Conservation (phyloP, 2,113 vertebrate genomes). For the Setophaga petechia region DNA sequence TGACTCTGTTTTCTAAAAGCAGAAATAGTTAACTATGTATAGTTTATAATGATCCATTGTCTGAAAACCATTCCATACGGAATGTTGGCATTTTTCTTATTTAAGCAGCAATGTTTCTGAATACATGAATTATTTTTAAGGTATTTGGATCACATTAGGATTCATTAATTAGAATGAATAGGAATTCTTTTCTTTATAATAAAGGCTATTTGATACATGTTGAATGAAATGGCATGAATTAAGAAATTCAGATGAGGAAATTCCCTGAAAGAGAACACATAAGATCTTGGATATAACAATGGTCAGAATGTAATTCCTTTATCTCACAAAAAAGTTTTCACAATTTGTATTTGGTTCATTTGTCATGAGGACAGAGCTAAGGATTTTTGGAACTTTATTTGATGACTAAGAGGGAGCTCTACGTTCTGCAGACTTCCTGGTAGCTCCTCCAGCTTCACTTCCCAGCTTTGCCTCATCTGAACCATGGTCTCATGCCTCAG, state of each 20-base stretch:
- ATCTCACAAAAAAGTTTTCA: background rate
- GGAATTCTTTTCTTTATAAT: background rate
- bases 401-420: background rate
- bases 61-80: background rate
- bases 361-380: background rate
- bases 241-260: background rate
- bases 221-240: background rate
- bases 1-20: background rate
- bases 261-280: background rate
- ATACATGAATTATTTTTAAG: background rate
- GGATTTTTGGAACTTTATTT: background rate
- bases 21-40: background rate
- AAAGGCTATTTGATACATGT: background rate
- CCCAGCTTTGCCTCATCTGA: background rate
- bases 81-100: background rate
- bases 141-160: background rate
- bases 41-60: background rate
- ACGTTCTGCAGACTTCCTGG: background rate
- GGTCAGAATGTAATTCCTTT: background rate
- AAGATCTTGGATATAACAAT: background rate
- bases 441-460: background rate
- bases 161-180: background rate
- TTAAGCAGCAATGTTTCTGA: background rate
- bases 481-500: background rate
- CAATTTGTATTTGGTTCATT: background rate